A percentile compares a stretch with the other conserved stretches of the same genome.
Conservation (phyloP, 2,888 invertebrate genomes). For the Microchrysa polita region DNA sequence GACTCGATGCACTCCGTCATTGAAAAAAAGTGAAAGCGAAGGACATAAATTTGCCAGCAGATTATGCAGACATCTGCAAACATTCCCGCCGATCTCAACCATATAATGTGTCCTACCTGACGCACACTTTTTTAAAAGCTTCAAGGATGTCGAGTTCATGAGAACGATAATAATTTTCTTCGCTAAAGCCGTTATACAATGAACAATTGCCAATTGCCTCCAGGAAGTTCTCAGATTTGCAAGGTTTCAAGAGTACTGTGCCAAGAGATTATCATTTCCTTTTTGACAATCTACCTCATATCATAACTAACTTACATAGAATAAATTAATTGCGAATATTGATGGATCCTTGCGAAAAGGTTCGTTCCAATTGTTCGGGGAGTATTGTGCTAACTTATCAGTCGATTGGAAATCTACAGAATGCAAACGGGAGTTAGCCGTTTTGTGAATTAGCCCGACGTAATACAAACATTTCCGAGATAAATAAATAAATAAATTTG, state of each 20-base stretch:
- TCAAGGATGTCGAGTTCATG: too few relatives aligned
- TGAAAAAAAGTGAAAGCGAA: conserved; percentile 12
- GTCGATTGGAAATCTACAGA: too few relatives aligned
- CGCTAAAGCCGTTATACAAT: neutral
- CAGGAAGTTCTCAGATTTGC: conserved; percentile 5
- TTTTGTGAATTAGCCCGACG: too few relatives aligned
- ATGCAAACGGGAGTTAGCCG: too few relatives aligned
- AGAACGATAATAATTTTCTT: neutral
- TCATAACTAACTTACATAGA: too few relatives aligned
- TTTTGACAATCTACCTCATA: conserved; percentile 34
- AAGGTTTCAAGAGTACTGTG: conserved; percentile 13
- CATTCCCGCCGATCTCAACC: neutral
- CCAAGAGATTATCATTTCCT: conserved; percentile 15
- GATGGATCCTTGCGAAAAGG: too few relatives aligned
- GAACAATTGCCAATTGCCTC: neutral
- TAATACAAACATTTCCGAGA: too few relatives aligned
- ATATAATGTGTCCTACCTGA: conserved; percentile 1
- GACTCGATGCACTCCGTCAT: conserved; percentile 30
- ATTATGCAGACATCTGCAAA: conserved; percentile 1
- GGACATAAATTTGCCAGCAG: conserved; percentile 17
- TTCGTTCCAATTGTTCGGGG: too few relatives aligned
- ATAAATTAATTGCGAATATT: too few relatives aligned
- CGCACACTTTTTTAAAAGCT: conserved; percentile 16
- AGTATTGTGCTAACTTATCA: too few relatives aligned
- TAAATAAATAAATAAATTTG: too few relatives aligned